These are phyloP conservation scores for Zaprionus camerounensis DNA, from an alignment of 1,140 invertebrate species.

Conservation along the genomic window DNA sequence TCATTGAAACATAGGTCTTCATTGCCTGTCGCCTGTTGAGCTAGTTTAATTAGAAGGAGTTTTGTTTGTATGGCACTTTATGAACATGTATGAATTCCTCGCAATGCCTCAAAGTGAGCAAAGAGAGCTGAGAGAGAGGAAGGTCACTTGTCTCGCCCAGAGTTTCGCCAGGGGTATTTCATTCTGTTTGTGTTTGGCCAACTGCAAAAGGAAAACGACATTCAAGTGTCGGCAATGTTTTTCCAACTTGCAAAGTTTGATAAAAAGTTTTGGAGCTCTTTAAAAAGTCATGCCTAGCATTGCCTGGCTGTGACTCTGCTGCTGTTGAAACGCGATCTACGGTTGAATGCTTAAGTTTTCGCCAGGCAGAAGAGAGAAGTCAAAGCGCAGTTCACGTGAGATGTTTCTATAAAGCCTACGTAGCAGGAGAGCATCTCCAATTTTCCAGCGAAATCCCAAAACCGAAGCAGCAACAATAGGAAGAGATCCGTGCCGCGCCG, in stretches of 20 bases:
- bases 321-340: conserved; percentile 34
- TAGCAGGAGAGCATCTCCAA: conserved; percentile 55
- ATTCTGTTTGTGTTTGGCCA: conserved; percentile 9
- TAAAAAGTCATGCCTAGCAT: conserved; percentile 27
- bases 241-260: conserved; percentile 42
- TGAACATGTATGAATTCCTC: no score
- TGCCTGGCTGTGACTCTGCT: conserved; percentile 46
- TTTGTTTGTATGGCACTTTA: no score
- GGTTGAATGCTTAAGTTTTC: conserved; percentile 54
- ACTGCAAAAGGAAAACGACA: conserved; percentile 19
- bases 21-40: no score
- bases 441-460: conserved; percentile 29
- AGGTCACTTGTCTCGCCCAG: no score
- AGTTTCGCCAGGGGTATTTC: not conserved
- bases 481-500: conserved; percentile 18
- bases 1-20: no score
- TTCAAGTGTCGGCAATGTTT: conserved; percentile 56
- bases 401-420: conserved; percentile 45
- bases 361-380: conserved; percentile 5
- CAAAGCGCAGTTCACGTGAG: conserved; percentile 9
- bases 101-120: no score
- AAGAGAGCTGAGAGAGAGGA: no score
- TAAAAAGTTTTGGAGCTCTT: conserved; percentile 49
- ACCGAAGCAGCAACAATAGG: not conserved
- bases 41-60: no score